phyloP scores from a whole-genome alignment of 2,797 vertebrate species.

The Sebastes taczanowskii region DNA sequence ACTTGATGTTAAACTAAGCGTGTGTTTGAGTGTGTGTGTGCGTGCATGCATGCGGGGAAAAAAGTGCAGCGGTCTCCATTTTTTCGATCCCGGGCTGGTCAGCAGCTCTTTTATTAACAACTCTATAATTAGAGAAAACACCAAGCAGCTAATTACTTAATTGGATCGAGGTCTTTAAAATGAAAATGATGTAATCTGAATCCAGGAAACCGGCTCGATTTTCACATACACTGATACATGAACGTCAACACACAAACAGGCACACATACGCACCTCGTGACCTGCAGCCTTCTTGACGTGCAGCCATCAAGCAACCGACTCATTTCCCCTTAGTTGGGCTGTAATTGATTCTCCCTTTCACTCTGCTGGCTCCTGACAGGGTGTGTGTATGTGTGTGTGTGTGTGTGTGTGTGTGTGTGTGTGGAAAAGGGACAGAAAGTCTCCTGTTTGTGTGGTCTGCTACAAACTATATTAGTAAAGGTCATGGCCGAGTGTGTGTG shows the following conservation, averaged over 20 bases:
- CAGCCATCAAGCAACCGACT: slow-evolving; percentile 67
- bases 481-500: slow-evolving; percentile 63
- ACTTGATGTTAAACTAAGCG: slow-evolving; percentile 59
- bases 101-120: slow-evolving; percentile 84
- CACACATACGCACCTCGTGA: slow-evolving; percentile 47
- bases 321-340: slow-evolving; percentile 58
- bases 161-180: slow-evolving; percentile 83
- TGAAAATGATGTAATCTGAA: slow-evolving; percentile 83
- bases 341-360: slow-evolving; percentile 77
- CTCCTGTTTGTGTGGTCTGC: slow-evolving; percentile 67
- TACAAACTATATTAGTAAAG: slow-evolving; percentile 76
- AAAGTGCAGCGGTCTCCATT: slow-evolving; percentile 74
- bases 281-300: slow-evolving; percentile 71
- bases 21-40: not conserved
- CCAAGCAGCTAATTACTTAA: slow-evolving; percentile 85
- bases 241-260: slow-evolving; percentile 39
- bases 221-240: slow-evolving; percentile 52
- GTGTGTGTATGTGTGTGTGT: not conserved
- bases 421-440: slow-evolving; percentile 32
- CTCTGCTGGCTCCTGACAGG: slow-evolving; percentile 50
- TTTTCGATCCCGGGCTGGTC: slow-evolving; percentile 69
- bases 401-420: slow-evolving; percentile 4
- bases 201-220: slow-evolving; percentile 72
- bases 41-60: not conserved
- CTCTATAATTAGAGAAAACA: slow-evolving; percentile 82